Percentiles rank a stretch among this genome's conserved stretches.
These are phyloP conservation scores for Gallinago stenura DNA, from an alignment of 2,797 vertebrate genomes.

Conservation along the genomic window DNA sequence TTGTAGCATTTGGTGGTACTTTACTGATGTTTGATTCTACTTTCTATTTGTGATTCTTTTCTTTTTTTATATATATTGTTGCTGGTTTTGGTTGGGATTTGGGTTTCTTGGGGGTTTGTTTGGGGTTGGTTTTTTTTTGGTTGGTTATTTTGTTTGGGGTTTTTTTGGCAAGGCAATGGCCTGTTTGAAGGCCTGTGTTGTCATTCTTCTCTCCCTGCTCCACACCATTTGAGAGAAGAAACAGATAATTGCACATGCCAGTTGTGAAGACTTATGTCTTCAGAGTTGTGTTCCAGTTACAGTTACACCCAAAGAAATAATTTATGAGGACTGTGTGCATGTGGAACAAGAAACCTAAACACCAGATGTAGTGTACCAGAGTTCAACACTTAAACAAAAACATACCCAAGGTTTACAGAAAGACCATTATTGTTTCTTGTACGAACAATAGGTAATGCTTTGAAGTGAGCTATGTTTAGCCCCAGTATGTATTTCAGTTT, in stretches of 20 bases:
- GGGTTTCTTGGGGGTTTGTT: too few species aligned
- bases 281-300: background rate
- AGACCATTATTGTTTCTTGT: background rate
- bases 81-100: background rate
- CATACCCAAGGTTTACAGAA: background rate
- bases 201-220: background rate
- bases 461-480: conserved; percentile 10
- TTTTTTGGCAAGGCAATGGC: background rate
- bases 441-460: background rate
- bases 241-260: background rate
- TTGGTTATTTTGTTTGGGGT: background rate
- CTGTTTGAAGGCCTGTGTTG: background rate
- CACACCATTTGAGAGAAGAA: background rate
- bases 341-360: conserved; percentile 3
- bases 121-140: background rate
- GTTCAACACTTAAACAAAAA: background rate
- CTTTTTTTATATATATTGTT: background rate
- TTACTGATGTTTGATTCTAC: background rate
- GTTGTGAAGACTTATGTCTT: background rate
- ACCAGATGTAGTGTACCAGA: background rate
- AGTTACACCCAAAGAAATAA: background rate
- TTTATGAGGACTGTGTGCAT: background rate
- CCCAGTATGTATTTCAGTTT: background rate
- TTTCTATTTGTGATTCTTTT: background rate
- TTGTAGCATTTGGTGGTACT: background rate